Evolutionary conservation across 1,140 invertebrate genomes (phyloP), one percentile per base, ranked within the genome.

Genomic region (Drosophila lacteicornis): DNA sequence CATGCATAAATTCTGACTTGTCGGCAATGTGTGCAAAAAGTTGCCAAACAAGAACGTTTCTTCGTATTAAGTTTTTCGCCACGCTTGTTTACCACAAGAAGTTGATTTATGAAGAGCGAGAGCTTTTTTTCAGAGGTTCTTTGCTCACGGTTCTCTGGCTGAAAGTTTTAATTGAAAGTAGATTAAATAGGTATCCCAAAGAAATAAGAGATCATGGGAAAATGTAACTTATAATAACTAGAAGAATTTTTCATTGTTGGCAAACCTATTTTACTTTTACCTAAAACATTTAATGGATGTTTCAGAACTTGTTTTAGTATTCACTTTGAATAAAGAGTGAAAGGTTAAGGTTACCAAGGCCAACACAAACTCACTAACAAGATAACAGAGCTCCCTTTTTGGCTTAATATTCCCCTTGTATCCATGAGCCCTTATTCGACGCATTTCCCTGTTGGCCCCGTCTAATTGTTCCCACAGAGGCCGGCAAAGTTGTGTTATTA

Each of bases 1-100:
- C 67, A 53, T 69, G 60, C 80, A 83, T 87, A 71, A 88, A 80
- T 78, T 75, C 56, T 75, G 68, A 74, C 27, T 43, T 49, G 53
- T 59, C 56, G 25, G 17, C 55, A 55, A 57, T 68, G 61, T 79
- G 47, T 56, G 56, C 40, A 71, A 81, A 49, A 77, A 86, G 61
- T 79, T 84, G 67, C 47, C 33, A 67, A 71, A 71, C 71, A 79
- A 76, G 57, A 61, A 67, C 59, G 55, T 69, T 65, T 75, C 43
- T 70, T 50, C 61, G 22, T 49, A 62, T 79, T 66, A 66, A 66
- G 73, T 74, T 69, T 61, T 66, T 65, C 46, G 25, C 30, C 33
- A 25, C 46, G 46, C 30, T 38, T 58, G 55, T 30, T 65, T 60
- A 38, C 65, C 62, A 53, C 74, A 60, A 47, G 25, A 56, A 65